Conservation (phyloP, 1,140 invertebrate genomes). For the Zaprionus taronus region DNA sequence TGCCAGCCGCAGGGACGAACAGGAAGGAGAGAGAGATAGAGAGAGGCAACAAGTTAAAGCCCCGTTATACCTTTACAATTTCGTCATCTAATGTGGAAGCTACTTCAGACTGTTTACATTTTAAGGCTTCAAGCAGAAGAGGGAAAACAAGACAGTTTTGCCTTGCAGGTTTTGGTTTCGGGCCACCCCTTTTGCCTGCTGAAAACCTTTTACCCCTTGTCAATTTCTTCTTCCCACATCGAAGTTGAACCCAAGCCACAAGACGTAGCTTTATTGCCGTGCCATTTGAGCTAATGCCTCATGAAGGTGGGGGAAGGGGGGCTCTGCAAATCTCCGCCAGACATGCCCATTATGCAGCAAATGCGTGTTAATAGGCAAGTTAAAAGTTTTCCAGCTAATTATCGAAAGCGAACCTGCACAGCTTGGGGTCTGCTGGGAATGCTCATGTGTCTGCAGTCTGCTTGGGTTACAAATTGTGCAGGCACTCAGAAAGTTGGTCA, state of each 20-base stretch:
- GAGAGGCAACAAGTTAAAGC: conserved; percentile 11
- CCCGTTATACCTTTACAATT: neutral
- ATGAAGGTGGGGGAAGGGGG: conserved; percentile 2
- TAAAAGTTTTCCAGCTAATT: conserved; percentile 78
- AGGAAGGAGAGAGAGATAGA: neutral
- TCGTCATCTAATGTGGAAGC: neutral
- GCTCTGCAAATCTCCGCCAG: conserved; percentile 61
- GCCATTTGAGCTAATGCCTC: conserved; percentile 39
- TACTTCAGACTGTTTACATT: neutral
- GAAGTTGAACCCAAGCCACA: conserved; percentile 56
- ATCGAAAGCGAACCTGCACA: conserved; percentile 59
- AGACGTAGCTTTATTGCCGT: conserved; percentile 49
- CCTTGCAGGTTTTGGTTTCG: neutral
- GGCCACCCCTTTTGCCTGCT: neutral
- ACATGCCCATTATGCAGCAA: conserved; percentile 77
- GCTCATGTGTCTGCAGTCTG: conserved; percentile 26
- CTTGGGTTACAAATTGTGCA: conserved; percentile 19
- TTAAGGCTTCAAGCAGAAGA: neutral
- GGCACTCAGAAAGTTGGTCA: conserved; percentile 39
- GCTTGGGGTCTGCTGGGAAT: conserved; percentile 4
- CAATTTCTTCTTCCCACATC: neutral
- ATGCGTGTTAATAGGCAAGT: conserved; percentile 68
- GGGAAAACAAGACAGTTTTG: neutral
- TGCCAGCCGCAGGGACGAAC: neutral
- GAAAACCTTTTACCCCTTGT: neutral